A percentile compares a stretch with the other conserved stretches of the same genome.
Evolutionary conservation across 2,113 vertebrate species (phyloP).

Genomic region (Triplophysa siluroides): DNA sequence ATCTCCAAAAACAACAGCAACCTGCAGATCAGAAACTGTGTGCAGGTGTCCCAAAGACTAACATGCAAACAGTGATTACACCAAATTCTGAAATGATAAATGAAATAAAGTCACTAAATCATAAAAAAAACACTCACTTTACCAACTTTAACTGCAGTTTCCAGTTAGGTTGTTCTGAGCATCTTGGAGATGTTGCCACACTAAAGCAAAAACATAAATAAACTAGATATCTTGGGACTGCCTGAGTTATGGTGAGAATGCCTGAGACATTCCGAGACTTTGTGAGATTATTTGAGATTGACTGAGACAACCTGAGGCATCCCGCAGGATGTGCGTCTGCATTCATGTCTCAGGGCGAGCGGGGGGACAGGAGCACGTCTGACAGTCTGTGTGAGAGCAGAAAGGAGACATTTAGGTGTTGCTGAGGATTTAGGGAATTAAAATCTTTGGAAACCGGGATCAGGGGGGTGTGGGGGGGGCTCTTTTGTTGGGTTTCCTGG

Average conservation of each 20-base stretch:
- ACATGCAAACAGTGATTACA: too few relatives aligned
- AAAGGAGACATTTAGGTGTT: slow-evolving; percentile 59
- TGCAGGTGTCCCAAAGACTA: too few relatives aligned
- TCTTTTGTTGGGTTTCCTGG: slow-evolving; percentile 78
- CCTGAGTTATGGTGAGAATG: not conserved
- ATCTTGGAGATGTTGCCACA: too few relatives aligned
- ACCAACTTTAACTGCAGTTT: too few relatives aligned
- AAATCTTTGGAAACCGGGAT: slow-evolving; percentile 70
- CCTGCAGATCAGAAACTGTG: too few relatives aligned
- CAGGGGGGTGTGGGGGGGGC: slow-evolving; percentile 54
- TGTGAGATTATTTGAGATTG: not conserved
- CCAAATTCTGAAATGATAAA: too few relatives aligned
- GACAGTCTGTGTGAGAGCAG: slow-evolving; percentile 24
- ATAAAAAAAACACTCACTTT: too few relatives aligned
- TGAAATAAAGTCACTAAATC: too few relatives aligned
- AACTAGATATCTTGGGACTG: not conserved
- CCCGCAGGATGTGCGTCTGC: slow-evolving; percentile 31
- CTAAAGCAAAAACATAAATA: too few relatives aligned
- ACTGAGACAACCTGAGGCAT: slow-evolving; percentile 30
- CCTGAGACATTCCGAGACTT: not conserved
- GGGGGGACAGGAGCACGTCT: slow-evolving; percentile 7
- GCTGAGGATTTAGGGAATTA: slow-evolving; percentile 78
- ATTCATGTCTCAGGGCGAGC: slow-evolving; percentile 41
- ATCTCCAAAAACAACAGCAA: too few relatives aligned
- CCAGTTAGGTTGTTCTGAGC: too few relatives aligned